A percentile compares a stretch with the other conserved stretches of the same genome.
phyloP scores from a whole-genome alignment of 2,888 invertebrate genomes.

The Ormyrus nitidulus region DNA sequence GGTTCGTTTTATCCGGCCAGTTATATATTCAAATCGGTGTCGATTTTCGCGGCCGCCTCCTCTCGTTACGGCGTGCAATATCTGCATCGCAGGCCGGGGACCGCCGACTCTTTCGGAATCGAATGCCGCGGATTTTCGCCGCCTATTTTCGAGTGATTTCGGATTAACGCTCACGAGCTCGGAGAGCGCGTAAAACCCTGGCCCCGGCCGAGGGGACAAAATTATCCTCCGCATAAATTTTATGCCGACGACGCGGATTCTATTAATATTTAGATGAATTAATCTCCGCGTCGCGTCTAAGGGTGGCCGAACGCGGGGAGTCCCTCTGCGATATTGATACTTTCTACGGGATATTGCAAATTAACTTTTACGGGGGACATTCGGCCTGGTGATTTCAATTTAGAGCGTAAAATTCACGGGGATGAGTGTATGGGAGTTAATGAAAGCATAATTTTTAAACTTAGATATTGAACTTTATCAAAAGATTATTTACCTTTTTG shows the following conservation, averaged over 20 bases:
- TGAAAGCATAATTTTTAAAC: too few relatives aligned
- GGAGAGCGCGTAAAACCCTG: background rate
- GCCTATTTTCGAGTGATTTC: slow-evolving; percentile 54
- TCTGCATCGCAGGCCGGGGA: background rate
- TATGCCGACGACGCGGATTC: background rate
- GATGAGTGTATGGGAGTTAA: too few relatives aligned
- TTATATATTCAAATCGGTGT: slow-evolving; percentile 73
- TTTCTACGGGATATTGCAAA: too few relatives aligned
- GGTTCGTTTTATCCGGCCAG: slow-evolving; percentile 74
- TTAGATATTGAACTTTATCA: too few relatives aligned
- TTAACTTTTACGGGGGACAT: too few relatives aligned
- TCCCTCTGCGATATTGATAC: too few relatives aligned
- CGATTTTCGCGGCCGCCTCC: slow-evolving; percentile 46
- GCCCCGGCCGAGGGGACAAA: background rate
- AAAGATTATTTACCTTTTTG: too few relatives aligned
- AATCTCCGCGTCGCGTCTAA: background rate
- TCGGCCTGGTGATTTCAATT: too few relatives aligned
- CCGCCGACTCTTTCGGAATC: too few relatives aligned
- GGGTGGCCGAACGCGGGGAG: too few relatives aligned
- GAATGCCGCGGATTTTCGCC: too few relatives aligned
- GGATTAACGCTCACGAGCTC: slow-evolving; percentile 32
- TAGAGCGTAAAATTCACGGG: too few relatives aligned
- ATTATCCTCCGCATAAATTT: background rate
- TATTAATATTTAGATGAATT: slow-evolving; percentile 46
- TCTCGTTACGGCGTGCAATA: slow-evolving; percentile 40